phyloP scores from a whole-genome alignment of 2,113 vertebrate genomes.

The Oreochromis spilurus region DNA sequence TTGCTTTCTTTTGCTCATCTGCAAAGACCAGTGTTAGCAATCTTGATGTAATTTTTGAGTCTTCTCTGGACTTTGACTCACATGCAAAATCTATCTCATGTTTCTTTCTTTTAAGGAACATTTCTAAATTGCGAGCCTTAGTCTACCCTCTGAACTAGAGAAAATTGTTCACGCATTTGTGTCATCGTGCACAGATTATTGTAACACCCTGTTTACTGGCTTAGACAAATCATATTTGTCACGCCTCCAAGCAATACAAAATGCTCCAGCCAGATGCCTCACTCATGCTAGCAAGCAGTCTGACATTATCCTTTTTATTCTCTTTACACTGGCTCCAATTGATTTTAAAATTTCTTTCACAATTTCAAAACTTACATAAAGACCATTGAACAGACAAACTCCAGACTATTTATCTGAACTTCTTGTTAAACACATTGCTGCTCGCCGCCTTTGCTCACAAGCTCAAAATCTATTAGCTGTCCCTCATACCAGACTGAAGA shows the following conservation, averaged over 20 bases:
- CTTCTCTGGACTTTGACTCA: background rate
- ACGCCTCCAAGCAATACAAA: background rate
- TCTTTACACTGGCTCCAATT: background rate
- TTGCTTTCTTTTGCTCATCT: background rate
- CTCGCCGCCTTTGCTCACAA: fast-evolving
- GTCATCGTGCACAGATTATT: background rate
- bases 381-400: fast-evolving
- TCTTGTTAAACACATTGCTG: background rate
- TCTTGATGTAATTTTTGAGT: background rate
- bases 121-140: background rate
- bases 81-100: background rate
- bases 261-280: background rate
- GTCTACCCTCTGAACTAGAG: background rate
- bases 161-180: background rate
- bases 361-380: background rate
- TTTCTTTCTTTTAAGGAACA: background rate
- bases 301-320: background rate
- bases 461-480: background rate
- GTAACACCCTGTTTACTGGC: background rate
- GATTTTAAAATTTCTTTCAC: background rate
- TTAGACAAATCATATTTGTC: background rate
- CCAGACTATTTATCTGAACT: background rate
- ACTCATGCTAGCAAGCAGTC: background rate
- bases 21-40: background rate
- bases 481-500: background rate